phyloP scores from a whole-genome alignment of 2,888 invertebrate species.

The Drosophila greeni region DNA sequence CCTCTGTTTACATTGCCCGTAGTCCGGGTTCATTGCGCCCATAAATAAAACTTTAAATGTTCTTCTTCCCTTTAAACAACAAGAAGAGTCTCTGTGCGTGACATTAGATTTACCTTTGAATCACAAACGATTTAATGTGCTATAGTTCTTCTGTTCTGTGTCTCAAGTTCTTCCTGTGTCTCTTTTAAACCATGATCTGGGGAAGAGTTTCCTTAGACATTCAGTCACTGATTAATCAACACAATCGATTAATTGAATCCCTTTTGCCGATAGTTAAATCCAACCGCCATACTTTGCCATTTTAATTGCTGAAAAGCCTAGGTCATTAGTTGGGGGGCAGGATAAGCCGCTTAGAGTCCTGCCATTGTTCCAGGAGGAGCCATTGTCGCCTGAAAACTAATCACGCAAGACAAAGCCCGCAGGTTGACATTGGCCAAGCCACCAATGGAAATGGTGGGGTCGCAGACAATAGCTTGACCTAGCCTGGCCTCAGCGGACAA shows the following conservation, averaged over 20 bases:
- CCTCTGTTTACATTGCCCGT: conserved; percentile 39
- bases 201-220: background rate
- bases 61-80: conserved; percentile 16
- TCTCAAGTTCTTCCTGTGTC: background rate
- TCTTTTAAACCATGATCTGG: background rate
- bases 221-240: background rate
- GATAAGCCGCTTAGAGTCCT: conserved; percentile 4
- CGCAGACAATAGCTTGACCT: conserved; percentile 22
- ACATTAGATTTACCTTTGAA: conserved; percentile 16
- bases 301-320: conserved; percentile 3
- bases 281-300: background rate
- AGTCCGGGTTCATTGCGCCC: conserved; percentile 49
- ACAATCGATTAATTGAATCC: conserved; percentile 35
- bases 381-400: conserved; percentile 20
- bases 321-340: conserved; percentile 11
- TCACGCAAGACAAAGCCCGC: conserved; percentile 41
- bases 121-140: conserved; percentile 8
- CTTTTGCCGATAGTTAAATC: background rate
- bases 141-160: background rate
- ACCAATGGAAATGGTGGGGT: conserved; percentile 15
- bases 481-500: conserved; percentile 7
- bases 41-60: conserved; percentile 45
- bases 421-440: conserved; percentile 13
- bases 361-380: background rate
- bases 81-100: conserved; percentile 4